Base-by-base conservation (phyloP, 2,113 vertebrate genomes). In the Pelodiscus sinensis region DNA sequence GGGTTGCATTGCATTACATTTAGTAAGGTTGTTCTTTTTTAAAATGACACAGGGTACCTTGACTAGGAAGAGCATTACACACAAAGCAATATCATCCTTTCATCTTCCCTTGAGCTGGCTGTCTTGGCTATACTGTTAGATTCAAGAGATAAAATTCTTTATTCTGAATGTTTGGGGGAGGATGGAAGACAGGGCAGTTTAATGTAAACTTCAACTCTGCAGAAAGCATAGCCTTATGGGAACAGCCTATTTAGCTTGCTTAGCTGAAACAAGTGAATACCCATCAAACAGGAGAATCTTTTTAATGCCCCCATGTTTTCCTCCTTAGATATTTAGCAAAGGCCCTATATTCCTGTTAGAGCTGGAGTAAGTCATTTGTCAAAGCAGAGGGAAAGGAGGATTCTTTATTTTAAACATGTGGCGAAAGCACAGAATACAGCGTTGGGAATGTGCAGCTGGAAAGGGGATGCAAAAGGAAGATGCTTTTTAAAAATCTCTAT, bases 351-450 rank as follows among this genome's bases (percentile, higher is more conserved):
- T n/a, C 88, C 87, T 55, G 86, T 15, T 94, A 73, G 77, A 80
- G 10, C n/a, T 85, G 58, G 65, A 93, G 44, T 1, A 51, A 93
- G 88, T 65, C 90, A 55, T 13, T 92, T 84, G 92, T 54, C 89
- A 88, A 95, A 77, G 44, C 75, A 68, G 29, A 88, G 71, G 86
- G 90, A 95, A 93, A 94, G n/a, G 79, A 85, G 0, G 0, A 57
- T 50, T 90, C 85, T 90, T 96, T 92, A 96, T 94, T 90, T 90
- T 77, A 93, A 96, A 92, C 60, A 87, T 75, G 77, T 86, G 38
- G 80, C 58, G 73, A 85, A 95, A 95, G 92, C 2, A 4, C 54
- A 88, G 87, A 92, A 91, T 87, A 29, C 56, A 82, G 87, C 0
- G 0, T 75, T 35, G 93, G 75, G 95, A 95, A 92, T 89, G 92